Base-by-base conservation (phyloP, 2,797 vertebrate species). In the Clarias platycephalus region DNA sequence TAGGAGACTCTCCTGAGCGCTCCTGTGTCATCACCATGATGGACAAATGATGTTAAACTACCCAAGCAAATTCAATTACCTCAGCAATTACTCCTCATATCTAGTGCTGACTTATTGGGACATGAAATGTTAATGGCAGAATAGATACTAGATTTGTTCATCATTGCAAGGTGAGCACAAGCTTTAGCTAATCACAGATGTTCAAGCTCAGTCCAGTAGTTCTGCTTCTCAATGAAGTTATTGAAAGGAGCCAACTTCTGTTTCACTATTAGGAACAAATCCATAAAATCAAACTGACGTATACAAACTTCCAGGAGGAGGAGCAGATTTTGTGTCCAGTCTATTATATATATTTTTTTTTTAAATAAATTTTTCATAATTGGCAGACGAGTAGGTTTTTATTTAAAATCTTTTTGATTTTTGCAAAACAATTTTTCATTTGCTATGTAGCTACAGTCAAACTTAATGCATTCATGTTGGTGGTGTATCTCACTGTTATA, bases 61-160 rank as follows among this genome's bases (percentile, higher is more conserved):
- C 91, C 93, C 94, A 95, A 95, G 94, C 94, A 94, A 95, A 95
- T 95, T 95, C 93, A 95, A 95, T 95, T 95, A 95, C 91, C 90
- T 89, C 88, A 81, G 90, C 94, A 94, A 95, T 95, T 94, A 95
- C 93, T 94, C 92, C 89, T 89, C 84, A 89, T 92, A 87, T 88
- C 92, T 92, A 92, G 90, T 93, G 92, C 92, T 95, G 94, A 95
- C 85, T 91, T 94, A 95, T 94, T 81, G 92, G 90, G 90, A 93
- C 81, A 92, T 95, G 94, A 94, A 95, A 94, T 94, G 94, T 95
- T 94, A 93, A 95, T 94, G 90, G 91, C 92, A 93, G 93, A 92
- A 92, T 91, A 92, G 93, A 95, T 93, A 92, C 92, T 90, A 91
- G 90, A 91, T 94, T 94, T 92, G 93, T 93, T 93, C 93, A 84